Evolutionary conservation across 2,797 vertebrate genomes (phyloP).

Genomic region (Centropyge bicolor): DNA sequence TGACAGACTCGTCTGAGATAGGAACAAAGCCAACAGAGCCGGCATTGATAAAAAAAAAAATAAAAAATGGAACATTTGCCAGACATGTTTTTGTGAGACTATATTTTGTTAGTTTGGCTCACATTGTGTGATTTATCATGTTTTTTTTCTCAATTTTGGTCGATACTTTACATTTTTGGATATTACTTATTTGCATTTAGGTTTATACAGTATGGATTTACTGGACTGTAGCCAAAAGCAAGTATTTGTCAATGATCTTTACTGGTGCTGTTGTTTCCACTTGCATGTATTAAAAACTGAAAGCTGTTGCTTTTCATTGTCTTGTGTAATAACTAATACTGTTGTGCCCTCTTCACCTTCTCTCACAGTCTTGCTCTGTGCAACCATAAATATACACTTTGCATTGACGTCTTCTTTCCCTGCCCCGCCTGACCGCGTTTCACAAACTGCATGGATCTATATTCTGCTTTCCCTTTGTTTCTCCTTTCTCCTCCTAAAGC

Average conservation of each 20-base stretch:
- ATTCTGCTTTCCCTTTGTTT: conserved; percentile 75
- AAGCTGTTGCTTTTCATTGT: conserved; percentile 23
- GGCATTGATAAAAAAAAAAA: conserved; percentile 32
- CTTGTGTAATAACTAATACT: conserved; percentile 21
- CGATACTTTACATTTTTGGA: conserved; percentile 2
- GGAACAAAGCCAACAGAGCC: conserved; percentile 70
- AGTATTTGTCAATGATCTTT: conserved; percentile 24
- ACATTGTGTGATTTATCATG: conserved; percentile 27
- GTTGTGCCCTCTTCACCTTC: conserved; percentile 26
- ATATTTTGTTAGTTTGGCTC: conserved; percentile 45
- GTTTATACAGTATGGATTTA: conserved; percentile 13
- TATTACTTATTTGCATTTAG: conserved; percentile 5
- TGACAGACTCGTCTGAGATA: conserved; percentile 68
- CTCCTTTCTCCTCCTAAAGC: conserved; percentile 81
- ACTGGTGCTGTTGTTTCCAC: conserved; percentile 14
- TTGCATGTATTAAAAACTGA: conserved; percentile 31
- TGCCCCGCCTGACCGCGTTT: conserved; percentile 37
- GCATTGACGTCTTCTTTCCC: conserved; percentile 35
- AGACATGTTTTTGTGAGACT: conserved; percentile 45
- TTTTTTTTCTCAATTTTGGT: conserved; percentile 13
- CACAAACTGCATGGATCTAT: conserved; percentile 71
- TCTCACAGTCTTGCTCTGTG: conserved; percentile 22
- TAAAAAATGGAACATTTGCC: conserved; percentile 24
- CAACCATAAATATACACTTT: conserved; percentile 36
- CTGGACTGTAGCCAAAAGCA: conserved; percentile 26